These are phyloP conservation scores for Loripinus fragilis DNA, from an alignment of 2,888 invertebrate genomes.

Conservation along the genomic window DNA sequence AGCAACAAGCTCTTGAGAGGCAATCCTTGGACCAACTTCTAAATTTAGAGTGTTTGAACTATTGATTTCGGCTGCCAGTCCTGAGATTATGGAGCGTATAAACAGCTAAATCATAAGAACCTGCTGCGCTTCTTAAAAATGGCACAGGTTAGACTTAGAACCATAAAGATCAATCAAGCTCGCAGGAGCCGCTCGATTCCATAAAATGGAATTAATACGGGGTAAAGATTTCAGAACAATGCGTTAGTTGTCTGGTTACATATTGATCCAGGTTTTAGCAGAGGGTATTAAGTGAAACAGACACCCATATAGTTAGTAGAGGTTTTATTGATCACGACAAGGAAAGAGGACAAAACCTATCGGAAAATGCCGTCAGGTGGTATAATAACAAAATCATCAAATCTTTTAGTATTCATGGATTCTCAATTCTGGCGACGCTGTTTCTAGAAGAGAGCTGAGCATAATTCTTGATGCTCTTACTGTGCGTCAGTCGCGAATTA, in stretches of 20 bases:
- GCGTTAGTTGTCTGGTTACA: not conserved
- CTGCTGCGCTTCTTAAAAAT: conserved; percentile 8
- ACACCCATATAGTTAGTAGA: conserved; percentile 18
- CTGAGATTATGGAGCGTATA: conserved; percentile 12
- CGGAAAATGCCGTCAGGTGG: conserved; percentile 19
- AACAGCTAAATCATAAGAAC: conserved; percentile 14
- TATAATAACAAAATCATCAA: not conserved
- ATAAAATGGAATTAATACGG: conserved; percentile 15
- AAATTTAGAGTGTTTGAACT: conserved; percentile 53
- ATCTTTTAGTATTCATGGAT: not conserved
- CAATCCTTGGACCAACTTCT: conserved; percentile 52
- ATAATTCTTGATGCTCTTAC: too few species aligned
- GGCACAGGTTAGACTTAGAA: not conserved
- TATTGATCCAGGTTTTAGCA: not conserved
- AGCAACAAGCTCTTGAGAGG: conserved; percentile 42
- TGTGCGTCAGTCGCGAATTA: too few species aligned
- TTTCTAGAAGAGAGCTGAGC: too few species aligned
- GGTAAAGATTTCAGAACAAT: conserved; percentile 17
- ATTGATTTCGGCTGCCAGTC: conserved; percentile 33
- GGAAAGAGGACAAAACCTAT: conserved; percentile 12
- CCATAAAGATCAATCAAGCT: conserved; percentile 5
- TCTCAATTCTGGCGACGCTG: too few species aligned
- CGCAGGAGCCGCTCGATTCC: not conserved
- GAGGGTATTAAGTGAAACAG: conserved; percentile 8
- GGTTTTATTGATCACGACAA: conserved; percentile 2